These are phyloP conservation scores for Silurus lanzhouensis DNA, from an alignment of 2,797 vertebrate genomes.

Conservation along the genomic window DNA sequence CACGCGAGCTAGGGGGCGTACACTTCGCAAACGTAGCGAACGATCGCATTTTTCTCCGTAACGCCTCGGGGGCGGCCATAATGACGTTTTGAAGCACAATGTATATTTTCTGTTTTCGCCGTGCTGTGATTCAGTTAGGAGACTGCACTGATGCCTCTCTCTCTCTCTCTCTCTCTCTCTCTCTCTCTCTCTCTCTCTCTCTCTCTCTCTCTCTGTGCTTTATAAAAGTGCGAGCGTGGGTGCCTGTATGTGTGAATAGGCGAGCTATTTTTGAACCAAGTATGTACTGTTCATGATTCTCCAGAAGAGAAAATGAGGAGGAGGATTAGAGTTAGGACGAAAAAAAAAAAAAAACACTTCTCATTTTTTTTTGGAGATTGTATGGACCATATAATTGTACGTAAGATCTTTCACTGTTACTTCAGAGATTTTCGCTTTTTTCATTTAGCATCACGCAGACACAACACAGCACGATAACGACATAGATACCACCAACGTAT, in stretches of 20 bases:
- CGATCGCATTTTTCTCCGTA: slow-evolving; percentile 70
- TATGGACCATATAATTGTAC: too few relatives aligned
- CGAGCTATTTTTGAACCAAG: slow-evolving; percentile 49
- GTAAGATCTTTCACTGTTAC: too few relatives aligned
- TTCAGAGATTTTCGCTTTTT: too few relatives aligned
- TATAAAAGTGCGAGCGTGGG: slow-evolving; percentile 49
- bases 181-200: background rate
- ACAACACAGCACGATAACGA: too few relatives aligned
- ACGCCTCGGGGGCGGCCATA: slow-evolving; percentile 63
- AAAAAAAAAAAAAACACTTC: too few relatives aligned
- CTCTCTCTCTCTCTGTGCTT: slow-evolving; percentile 10
- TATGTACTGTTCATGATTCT: slow-evolving; percentile 48
- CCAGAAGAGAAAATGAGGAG: slow-evolving; percentile 43
- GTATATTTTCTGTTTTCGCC: slow-evolving; percentile 63
- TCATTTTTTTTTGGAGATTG: too few relatives aligned
- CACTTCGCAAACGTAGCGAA: slow-evolving; percentile 70
- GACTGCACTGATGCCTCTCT: slow-evolving; percentile 19
- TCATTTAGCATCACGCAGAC: too few relatives aligned
- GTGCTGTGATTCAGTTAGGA: slow-evolving; percentile 38
- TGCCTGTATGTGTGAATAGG: slow-evolving; percentile 48
- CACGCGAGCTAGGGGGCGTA: slow-evolving; percentile 61
- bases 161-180: background rate
- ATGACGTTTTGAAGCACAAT: slow-evolving; percentile 74
- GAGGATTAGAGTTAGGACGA: background rate
- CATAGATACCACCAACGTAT: too few relatives aligned